A percentile compares a stretch with the other conserved stretches of the same genome.
Conservation (phyloP, 2,797 vertebrate species). For the Psittacula derbiana region DNA sequence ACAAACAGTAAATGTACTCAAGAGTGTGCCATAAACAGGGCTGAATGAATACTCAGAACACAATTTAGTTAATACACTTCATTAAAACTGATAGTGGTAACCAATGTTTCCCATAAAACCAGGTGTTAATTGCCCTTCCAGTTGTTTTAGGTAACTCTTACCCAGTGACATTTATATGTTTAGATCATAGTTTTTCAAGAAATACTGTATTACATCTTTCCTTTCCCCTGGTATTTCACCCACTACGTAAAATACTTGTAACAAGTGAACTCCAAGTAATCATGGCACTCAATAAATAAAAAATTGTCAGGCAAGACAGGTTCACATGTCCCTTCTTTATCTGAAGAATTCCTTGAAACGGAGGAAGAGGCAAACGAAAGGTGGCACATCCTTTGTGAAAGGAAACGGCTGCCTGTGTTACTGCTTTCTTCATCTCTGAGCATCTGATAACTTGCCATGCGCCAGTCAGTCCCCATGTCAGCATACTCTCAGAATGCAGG, state of each 20-base stretch:
- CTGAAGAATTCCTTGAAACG: constrained; percentile 28
- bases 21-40: constrained; percentile 87
- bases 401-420: background rate
- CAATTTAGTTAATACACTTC: constrained; percentile 78
- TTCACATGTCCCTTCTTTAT: background rate
- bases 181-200: constrained; percentile 30
- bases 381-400: background rate
- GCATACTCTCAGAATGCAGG: constrained; percentile 32
- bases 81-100: constrained; percentile 78
- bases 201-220: background rate
- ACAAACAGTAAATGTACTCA: constrained; percentile 92
- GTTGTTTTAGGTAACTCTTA: constrained; percentile 61
- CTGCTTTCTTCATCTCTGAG: constrained; percentile 51
- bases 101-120: constrained; percentile 68
- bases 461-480: constrained; percentile 36
- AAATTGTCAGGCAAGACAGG: constrained; percentile 25
- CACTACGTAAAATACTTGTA: constrained; percentile 26
- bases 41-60: constrained; percentile 77
- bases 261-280: constrained; percentile 51
- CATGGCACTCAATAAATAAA: constrained; percentile 26
- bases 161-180: constrained; percentile 23
- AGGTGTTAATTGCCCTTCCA: constrained; percentile 51
- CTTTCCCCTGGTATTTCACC: constrained; percentile 26
- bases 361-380: constrained; percentile 4
- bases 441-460: constrained; percentile 45